phyloP scores from a whole-genome alignment of 2,797 vertebrate genomes.

The Sciurus carolinensis region DNA sequence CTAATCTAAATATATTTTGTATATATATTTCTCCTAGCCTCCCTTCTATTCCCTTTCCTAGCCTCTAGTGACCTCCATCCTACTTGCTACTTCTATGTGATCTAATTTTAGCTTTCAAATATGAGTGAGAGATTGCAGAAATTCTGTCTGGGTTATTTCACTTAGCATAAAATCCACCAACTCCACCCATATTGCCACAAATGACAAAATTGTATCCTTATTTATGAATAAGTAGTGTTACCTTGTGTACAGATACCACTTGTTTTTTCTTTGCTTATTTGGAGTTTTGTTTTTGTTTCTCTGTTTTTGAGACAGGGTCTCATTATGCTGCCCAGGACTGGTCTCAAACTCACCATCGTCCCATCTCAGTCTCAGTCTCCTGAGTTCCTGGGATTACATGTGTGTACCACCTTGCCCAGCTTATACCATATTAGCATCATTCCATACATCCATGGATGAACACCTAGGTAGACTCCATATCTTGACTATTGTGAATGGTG shows the following conservation, averaged over 20 bases:
- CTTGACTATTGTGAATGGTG: no score
- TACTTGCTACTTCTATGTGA: not conserved
- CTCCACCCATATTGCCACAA: not conserved
- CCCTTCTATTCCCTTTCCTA: not conserved
- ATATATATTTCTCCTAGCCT: not conserved
- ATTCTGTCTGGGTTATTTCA: not conserved
- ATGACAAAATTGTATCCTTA: not conserved
- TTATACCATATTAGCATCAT: not conserved
- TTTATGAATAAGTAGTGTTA: not conserved
- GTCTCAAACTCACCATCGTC: not conserved
- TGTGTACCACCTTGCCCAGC: no score
- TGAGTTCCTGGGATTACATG: no score
- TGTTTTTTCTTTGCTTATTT: no score
- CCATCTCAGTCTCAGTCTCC: no score
- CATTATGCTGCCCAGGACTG: no score
- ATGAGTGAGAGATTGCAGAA: not conserved
- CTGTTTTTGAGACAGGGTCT: not conserved
- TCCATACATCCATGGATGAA: not conserved
- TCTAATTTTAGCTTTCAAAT: not conserved
- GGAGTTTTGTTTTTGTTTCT: no score
- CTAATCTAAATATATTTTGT: not conserved
- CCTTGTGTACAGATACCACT: not conserved
- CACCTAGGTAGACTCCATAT: not conserved
- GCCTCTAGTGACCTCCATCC: not conserved
- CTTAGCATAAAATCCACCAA: not conserved